Conservation (phyloP, 2,888 invertebrate genomes). For the Acleris holmiana region DNA sequence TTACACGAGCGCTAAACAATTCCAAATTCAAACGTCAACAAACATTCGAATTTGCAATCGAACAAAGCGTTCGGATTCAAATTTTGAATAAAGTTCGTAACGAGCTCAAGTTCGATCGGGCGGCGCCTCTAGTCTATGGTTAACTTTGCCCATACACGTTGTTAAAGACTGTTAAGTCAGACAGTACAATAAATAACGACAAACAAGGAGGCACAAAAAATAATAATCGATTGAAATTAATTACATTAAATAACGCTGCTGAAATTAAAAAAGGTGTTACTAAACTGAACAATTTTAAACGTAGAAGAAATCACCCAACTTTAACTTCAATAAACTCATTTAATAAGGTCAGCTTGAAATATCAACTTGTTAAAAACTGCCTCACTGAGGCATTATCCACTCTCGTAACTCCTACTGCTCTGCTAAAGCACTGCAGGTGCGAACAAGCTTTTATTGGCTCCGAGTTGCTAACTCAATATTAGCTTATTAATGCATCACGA, state of each 20-base stretch:
- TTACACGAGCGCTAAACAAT: conserved; percentile 29
- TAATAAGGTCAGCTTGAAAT: not conserved
- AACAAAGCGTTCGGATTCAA: conserved; percentile 36
- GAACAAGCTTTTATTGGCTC: conserved; percentile 59
- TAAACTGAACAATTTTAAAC: too few relatives aligned
- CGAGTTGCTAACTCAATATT: conserved; percentile 68
- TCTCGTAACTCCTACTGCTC: conserved; percentile 10
- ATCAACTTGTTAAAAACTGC: conserved; percentile 5
- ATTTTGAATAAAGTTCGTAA: conserved; percentile 35
- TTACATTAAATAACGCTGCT: too few relatives aligned
- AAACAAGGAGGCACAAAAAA: too few relatives aligned
- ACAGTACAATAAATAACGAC: not conserved
- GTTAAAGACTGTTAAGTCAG: not conserved
- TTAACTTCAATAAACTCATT: not conserved
- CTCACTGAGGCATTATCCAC: conserved; percentile 21
- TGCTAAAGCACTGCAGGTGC: conserved; percentile 51
- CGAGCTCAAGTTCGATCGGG: conserved; percentile 31
- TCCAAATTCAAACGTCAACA: conserved; percentile 26
- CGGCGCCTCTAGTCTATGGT: conserved; percentile 21
- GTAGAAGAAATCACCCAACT: too few relatives aligned
- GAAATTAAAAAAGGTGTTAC: too few relatives aligned
- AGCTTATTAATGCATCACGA: conserved; percentile 60
- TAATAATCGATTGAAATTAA: too few relatives aligned
- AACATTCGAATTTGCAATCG: conserved; percentile 29
- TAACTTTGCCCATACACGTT: conserved; percentile 20